A percentile compares a stretch with the other conserved stretches of the same genome.
Conservation (phyloP, 1,140 invertebrate genomes). For the Aporrectodea caliginosa region DNA sequence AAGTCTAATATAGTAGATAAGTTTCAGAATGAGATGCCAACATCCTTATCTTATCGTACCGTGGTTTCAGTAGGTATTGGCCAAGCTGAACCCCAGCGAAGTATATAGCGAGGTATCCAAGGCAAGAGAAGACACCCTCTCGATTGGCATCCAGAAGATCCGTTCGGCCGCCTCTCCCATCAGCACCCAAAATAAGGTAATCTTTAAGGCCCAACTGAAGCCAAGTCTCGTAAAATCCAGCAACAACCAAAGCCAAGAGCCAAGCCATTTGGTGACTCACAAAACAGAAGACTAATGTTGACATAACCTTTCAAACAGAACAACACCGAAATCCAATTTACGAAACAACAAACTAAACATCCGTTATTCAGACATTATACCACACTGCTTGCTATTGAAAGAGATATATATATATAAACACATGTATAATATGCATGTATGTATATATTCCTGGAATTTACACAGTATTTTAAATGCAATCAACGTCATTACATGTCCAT, state of each 20-base stretch:
- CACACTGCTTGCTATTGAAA: too few species aligned
- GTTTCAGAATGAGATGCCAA: background rate
- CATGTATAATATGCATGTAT: too few species aligned
- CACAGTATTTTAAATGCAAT: too few species aligned
- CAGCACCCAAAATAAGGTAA: background rate
- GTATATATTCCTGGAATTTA: too few species aligned
- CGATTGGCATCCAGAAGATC: conserved; percentile 76
- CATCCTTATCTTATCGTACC: conserved; percentile 17
- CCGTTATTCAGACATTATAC: too few species aligned
- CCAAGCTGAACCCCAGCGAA: conserved; percentile 69
- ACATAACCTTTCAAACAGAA: conserved; percentile 65
- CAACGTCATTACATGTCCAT: too few species aligned
- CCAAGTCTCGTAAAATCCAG: background rate
- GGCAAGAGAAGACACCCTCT: conserved; percentile 78
- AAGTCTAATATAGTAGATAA: background rate
- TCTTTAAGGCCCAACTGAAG: background rate
- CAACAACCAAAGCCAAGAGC: background rate
- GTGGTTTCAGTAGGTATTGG: conserved; percentile 56
- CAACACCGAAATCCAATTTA: too few species aligned
- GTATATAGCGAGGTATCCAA: conserved; percentile 80
- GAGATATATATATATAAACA: too few species aligned
- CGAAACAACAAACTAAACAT: too few species aligned
- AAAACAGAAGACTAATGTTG: conserved; percentile 60
- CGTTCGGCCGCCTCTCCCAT: conserved; percentile 50
- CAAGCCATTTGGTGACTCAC: conserved; percentile 22